Conservation (phyloP, 2,113 vertebrate genomes). For the Brevimyrus niger region DNA sequence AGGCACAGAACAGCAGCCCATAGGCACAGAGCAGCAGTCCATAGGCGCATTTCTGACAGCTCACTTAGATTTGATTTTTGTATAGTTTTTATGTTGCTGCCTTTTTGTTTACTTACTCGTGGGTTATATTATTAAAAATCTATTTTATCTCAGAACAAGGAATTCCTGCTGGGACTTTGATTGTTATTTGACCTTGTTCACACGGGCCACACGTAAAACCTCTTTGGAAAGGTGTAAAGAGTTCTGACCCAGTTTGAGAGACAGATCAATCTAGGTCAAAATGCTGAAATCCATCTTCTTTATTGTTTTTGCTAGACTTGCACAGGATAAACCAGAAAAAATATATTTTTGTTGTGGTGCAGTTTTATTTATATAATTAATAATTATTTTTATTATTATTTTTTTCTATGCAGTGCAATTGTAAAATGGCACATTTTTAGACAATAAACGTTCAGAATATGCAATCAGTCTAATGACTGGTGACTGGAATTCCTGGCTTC, state of each 20-base stretch:
- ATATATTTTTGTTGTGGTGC: neutral
- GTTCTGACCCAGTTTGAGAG: slow-evolving; percentile 44
- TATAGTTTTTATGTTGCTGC: neutral
- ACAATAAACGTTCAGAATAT: neutral
- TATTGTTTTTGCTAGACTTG: neutral
- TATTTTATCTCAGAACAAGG: slow-evolving; percentile 47
- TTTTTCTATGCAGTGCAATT: slow-evolving; percentile 38
- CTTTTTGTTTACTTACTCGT: neutral
- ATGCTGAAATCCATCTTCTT: neutral
- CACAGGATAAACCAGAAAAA: neutral
- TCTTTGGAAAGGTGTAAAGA: slow-evolving; percentile 51
- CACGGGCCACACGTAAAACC: slow-evolving; percentile 38
- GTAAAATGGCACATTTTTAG: slow-evolving; percentile 34
- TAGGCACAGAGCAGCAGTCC: neutral
- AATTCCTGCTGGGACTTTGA: slow-evolving; percentile 32
- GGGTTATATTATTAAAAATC: slow-evolving; percentile 39
- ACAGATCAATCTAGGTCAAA: slow-evolving; percentile 26
- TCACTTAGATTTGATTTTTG: neutral
- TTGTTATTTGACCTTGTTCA: slow-evolving; percentile 43
- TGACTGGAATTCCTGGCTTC: slow-evolving; percentile 53
- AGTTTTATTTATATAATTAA: slow-evolving; percentile 4
- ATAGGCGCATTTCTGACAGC: neutral
- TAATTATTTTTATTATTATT: no score
- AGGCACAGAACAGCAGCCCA: neutral
- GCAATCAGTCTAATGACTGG: slow-evolving; percentile 7